These are phyloP conservation scores for Petroica traversi DNA, from an alignment of 2,113 vertebrate genomes.

Conservation along the genomic window DNA sequence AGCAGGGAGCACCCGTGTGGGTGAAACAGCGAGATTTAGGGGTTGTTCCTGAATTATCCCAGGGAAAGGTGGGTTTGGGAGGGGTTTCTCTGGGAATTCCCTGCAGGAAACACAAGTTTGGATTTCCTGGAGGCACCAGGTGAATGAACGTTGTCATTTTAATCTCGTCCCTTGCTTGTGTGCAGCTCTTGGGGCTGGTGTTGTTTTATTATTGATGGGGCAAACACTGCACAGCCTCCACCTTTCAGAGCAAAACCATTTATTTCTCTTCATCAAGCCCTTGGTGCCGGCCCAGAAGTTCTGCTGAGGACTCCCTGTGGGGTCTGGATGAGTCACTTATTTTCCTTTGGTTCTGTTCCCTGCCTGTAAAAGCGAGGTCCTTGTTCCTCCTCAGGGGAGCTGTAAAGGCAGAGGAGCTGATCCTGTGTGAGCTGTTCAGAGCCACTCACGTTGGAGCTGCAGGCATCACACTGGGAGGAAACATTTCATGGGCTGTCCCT, in stretches of 20 bases:
- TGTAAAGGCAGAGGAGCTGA: not conserved
- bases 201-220: not conserved
- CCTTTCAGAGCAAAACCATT: not conserved
- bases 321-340: not conserved
- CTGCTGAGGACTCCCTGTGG: not conserved
- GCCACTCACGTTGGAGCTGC: not conserved
- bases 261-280: not conserved
- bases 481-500: not conserved
- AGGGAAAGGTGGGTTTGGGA: not conserved
- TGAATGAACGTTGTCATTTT: not conserved
- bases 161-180: not conserved
- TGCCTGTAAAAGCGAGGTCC: not conserved
- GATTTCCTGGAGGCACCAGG: not conserved
- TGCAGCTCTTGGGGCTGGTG: not conserved
- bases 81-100: not conserved
- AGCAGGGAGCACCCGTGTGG: not conserved
- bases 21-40: rapidly evolving
- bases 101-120: rapidly evolving
- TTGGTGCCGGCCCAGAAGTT: not conserved
- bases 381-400: not conserved
- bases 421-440: not conserved
- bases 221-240: not conserved
- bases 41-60: not conserved
- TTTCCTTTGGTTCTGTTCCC: not conserved
- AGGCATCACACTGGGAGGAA: not conserved